Percentiles rank a stretch among this genome's conserved stretches.
phyloP scores from a whole-genome alignment of 2,797 vertebrate genomes.

The Pelochelys cantorii region DNA sequence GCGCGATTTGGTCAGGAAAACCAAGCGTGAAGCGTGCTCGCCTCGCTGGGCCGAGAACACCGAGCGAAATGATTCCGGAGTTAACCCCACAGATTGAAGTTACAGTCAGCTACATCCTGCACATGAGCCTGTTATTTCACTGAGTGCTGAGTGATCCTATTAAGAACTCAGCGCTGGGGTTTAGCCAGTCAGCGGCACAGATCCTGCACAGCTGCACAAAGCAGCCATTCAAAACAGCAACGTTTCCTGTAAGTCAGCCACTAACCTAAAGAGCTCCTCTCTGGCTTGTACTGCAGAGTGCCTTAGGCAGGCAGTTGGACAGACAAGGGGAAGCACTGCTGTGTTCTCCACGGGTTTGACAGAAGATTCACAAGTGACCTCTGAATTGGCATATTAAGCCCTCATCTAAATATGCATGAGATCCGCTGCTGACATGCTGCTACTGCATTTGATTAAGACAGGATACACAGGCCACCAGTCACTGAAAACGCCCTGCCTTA shows the following conservation, averaged over 20 bases:
- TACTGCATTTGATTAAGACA: not conserved
- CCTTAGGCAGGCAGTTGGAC: rapidly evolving
- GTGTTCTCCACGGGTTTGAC: not conserved
- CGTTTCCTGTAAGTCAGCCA: not conserved
- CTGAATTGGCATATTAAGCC: rapidly evolving
- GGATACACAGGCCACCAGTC: not conserved
- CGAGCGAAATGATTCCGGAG: not conserved
- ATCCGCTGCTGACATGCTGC: rapidly evolving
- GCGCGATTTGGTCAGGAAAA: not conserved
- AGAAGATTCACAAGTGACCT: rapidly evolving
- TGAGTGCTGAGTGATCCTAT: slow-evolving; percentile 47
- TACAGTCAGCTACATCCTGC: rapidly evolving
- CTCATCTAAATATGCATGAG: not conserved
- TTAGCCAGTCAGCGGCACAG: not conserved
- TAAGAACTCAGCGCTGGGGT: not conserved
- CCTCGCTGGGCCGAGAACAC: rapidly evolving
- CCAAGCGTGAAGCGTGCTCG: rapidly evolving
- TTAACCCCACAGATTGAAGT: not conserved
- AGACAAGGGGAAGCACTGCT: rapidly evolving
- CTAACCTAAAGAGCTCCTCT: not conserved
- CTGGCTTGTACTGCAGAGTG: not conserved
- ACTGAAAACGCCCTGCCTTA: rapidly evolving
- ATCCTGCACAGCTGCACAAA: not conserved
- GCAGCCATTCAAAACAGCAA: not conserved
- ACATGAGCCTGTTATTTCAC: not conserved